Conservation (phyloP, 1,140 invertebrate genomes). For the Ceratina japonica region DNA sequence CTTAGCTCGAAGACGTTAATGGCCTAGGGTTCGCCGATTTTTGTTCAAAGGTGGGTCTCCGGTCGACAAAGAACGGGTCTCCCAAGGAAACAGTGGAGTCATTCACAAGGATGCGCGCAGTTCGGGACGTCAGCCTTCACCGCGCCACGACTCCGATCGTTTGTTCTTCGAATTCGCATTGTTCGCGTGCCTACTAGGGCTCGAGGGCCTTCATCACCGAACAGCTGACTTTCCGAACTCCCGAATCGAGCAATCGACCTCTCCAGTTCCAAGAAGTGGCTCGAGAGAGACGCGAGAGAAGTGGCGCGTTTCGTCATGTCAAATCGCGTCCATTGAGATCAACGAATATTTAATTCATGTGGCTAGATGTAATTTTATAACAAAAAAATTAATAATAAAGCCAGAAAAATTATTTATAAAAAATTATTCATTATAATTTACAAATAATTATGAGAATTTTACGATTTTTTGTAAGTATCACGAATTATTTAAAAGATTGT, state of each 20-base stretch:
- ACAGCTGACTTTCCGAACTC: constrained; percentile 48
- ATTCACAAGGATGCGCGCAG: background rate
- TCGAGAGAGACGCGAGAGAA: background rate
- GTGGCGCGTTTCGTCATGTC: constrained; percentile 21
- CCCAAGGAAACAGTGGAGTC: constrained; percentile 20
- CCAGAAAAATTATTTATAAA: too few species aligned
- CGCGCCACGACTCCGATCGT: background rate
- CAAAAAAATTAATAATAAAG: too few species aligned
- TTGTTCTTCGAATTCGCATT: constrained; percentile 44
- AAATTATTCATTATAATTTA: too few species aligned
- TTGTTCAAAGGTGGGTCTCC: background rate
- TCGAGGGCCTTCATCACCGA: constrained; percentile 39
- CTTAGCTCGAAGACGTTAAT: constrained; percentile 46
- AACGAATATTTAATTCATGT: too few species aligned
- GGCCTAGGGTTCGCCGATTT: constrained; percentile 6
- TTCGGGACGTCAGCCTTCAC: constrained; percentile 23
- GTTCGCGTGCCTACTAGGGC: constrained; percentile 29
- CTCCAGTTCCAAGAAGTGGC: background rate
- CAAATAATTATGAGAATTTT: too few species aligned
- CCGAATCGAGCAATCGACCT: constrained; percentile 45
- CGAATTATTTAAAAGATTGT: too few species aligned
- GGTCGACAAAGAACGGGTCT: constrained; percentile 2
- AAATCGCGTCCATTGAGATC: constrained; percentile 2
- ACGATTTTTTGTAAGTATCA: too few species aligned
- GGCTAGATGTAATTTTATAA: too few species aligned